These are phyloP conservation scores for Phylloscopus whistleri DNA, from an alignment of 2,113 vertebrate species.

Conservation along the genomic window DNA sequence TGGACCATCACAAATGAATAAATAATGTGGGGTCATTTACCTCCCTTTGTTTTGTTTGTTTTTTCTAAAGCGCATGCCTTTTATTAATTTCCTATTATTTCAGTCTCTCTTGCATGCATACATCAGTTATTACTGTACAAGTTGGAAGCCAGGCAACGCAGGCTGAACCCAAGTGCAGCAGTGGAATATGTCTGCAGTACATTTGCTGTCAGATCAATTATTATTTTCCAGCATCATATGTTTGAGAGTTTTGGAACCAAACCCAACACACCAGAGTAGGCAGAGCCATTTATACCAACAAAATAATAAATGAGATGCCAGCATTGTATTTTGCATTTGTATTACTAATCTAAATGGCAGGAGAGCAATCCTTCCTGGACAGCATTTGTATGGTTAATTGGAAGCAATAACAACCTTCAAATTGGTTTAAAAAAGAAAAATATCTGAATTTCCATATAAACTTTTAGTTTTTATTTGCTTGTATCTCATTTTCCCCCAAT, in stretches of 20 bases:
- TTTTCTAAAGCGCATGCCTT: not conserved
- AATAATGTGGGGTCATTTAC: not conserved
- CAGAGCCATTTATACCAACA: not conserved
- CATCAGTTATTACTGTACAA: not conserved
- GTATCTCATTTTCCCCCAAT: not conserved
- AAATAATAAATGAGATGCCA: not conserved
- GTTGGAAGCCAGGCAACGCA: not conserved
- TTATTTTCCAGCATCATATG: not conserved
- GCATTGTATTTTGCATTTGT: not conserved
- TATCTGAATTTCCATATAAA: not conserved
- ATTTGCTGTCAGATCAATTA: not conserved
- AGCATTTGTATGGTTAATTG: not conserved
- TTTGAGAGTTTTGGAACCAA: not conserved
- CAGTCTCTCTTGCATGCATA: not conserved
- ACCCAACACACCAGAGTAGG: not conserved
- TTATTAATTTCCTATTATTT: not conserved
- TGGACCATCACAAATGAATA: not conserved
- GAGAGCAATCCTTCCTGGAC: not conserved
- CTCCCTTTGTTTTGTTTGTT: not conserved
- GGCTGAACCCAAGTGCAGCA: not conserved
- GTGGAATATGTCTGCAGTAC: not conserved
- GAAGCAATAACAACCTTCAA: not conserved
- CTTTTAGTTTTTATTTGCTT: not conserved
- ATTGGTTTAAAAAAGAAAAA: not conserved
- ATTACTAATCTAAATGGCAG: not conserved